phyloP scores from a whole-genome alignment of 1,140 invertebrate species.

The Panagrolaimus sp. region DNA sequence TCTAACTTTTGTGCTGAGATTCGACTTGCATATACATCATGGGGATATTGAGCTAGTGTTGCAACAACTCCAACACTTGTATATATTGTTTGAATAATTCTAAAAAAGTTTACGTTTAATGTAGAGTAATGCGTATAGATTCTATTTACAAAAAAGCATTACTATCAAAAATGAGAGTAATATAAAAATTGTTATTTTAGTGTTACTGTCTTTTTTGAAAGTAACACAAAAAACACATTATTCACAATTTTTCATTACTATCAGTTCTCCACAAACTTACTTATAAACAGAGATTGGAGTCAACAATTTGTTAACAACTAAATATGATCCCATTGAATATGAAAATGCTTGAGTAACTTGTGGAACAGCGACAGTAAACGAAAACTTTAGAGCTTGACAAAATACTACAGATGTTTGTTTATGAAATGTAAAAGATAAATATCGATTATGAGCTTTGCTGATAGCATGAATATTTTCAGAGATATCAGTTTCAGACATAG shows the following conservation, averaged over 20 bases:
- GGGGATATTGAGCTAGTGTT: neutral
- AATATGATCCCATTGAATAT: neutral
- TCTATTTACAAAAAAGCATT: too few relatives aligned
- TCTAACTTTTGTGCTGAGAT: neutral
- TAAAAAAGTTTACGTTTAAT: neutral
- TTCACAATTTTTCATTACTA: too few relatives aligned
- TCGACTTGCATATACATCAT: neutral
- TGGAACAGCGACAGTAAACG: neutral
- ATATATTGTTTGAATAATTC: slow-evolving; percentile 5
- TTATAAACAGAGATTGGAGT: neutral
- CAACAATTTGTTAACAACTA: neutral
- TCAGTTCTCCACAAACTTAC: neutral
- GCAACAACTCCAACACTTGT: neutral
- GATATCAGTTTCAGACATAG: neutral
- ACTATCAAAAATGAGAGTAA: too few relatives aligned
- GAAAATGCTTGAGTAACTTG: slow-evolving; percentile 10
- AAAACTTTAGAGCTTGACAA: neutral
- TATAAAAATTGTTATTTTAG: too few relatives aligned
- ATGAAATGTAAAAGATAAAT: neutral
- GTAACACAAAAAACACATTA: too few relatives aligned
- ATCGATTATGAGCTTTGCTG: slow-evolving; percentile 3
- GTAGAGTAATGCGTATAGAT: too few relatives aligned
- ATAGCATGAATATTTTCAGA: neutral
- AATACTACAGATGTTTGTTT: neutral
- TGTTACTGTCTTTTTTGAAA: too few relatives aligned